Base-by-base conservation (phyloP, 2,888 invertebrate species). In the Plebejus anna region DNA sequence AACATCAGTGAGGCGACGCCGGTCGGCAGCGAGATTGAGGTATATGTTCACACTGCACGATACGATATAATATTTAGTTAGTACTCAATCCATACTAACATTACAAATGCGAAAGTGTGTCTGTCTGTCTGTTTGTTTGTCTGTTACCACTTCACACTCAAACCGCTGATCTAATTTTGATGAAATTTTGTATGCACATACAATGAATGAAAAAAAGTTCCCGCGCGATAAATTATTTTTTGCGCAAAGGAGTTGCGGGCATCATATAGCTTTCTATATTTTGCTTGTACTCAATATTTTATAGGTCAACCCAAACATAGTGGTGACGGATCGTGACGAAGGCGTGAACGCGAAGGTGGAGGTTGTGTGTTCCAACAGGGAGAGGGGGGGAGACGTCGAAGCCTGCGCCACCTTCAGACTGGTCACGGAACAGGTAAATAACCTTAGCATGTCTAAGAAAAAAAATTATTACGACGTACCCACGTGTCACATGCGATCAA, bases 341-440 rank as follows among this genome's bases (percentile, higher is more conserved):
- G 97, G 96, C 0, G 89, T 94, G 6, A 97, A 97, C 87, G 95
- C 97, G 0, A 96, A 96, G 81, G 92, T 97, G 57, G 90, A 91
- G 75, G 94, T 97, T 0, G 90, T 89, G 70, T 97, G 97, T 86
- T 94, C 96, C 3, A 90, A 94, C 22, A 89, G 88, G 81, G 94
- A 94, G 42, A 92, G 93, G 75, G 90, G 92, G 38, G 94, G 94
- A 79, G 96, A 96, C 81, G 94, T 95, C 78, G 96, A 96, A 82
- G 96, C 96, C 0, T 97, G 97, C 81, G 92, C 95, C 36, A 96
- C 95, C 0, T 97, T 97, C 82, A 92, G 94, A 75, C 92, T 97
- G 11, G 87, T 92, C 22, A 95, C 96, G 3, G 95, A 96, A 79
- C 96, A 95, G 93, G 96, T 95, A 70, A 28, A 59, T 16, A 47